Evolutionary conservation across 2,113 vertebrate species (phyloP), one percentile per base, ranked within the genome.

Genomic region (Tangachromis dhanisi): DNA sequence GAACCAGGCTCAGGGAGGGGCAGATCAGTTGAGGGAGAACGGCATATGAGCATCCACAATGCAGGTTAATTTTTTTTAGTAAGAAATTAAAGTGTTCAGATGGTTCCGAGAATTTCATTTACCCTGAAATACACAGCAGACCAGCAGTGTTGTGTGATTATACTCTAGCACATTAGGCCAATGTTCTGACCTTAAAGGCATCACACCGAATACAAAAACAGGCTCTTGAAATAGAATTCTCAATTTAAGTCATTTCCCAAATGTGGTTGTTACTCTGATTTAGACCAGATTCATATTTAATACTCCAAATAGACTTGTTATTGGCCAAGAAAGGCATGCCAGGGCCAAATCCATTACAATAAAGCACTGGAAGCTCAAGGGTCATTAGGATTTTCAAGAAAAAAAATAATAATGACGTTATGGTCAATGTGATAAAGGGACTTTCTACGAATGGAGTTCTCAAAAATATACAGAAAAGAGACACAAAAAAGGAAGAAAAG

Each of bases 141-240:
- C 54, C 66, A 47, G 51, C 73, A 89, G 80, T 31, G 42, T 84
- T 53, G 45, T 87, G 82, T 68, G 84, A 83, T 89, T 83, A 89
- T 92, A 71, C 66, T 54, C 78, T 76, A 85, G 86, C 53, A 38
- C 80, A 89, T 89, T 83, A 88, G 79, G 63, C 21, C 57, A 87
- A 31, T 53, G 73, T 45, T 87, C 45, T 83, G 68, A 84, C 86
- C 63, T 89, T 85, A 83, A 86, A 91, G 17, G 33, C 80, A 47
- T 80, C 80, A 26, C 80, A 38, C 47, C 24, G 26, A 84, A 92
- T 66, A 82, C 38, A 79, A 54, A 86, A 88, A 61, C 79, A 80
- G 16, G 16, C 17, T 71, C 19, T 80, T 33, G 14, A 88, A 86
- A 90, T 66, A 84, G 26, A 92, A 80, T 51, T 93, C 57, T 80